Base-by-base conservation (phyloP, 2,113 vertebrate genomes). In the Cynoglossus semilaevis region DNA sequence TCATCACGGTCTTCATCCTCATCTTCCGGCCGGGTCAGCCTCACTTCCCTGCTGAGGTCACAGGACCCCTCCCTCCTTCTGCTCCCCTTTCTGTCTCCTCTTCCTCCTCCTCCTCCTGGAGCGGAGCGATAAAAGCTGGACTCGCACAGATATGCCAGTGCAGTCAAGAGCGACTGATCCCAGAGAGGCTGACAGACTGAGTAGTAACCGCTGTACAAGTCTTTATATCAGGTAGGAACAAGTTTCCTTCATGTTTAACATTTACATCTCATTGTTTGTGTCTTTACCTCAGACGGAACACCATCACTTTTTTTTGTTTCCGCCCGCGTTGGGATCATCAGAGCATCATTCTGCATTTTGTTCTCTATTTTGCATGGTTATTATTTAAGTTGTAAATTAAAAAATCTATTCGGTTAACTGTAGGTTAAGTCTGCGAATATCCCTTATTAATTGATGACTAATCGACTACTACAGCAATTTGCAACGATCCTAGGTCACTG, bases 1-100 rank as follows among this genome's bases (percentile, higher is more conserved):
- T 41, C 38, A 11, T 29, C 22, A 29, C 22, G 22, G 22, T 41
- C 38, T 1, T 41, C 38, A 44, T 7, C 46, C 34, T 42, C 61
- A 62, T 40, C 36, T 37, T 56, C 53, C 51, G 50, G 50, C 48
- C 19, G 50, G 36, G 44, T 9, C 45, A 19, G 19, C 11, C 40
- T 2, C 38, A 56, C 53, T 73, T 48, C 63, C 36, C 61, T 13
- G 63, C 58, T 80, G 76, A 81, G 58, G 48, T 80, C 81, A 68
- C 53, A 53, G 34, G 36, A 71, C 34, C 42, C 79, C 82, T 45
- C 55, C 16, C 38, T 11, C 38, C 10, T 14, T 13, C 38, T 12
- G 11, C 11, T 14, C 38, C 38, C 10, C 9, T 13, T 11, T 41
- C 38, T 13, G 2, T 6, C 22, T 29, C 22, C 38, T 13, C 38